A percentile compares a stretch with the other conserved stretches of the same genome.
phyloP scores from a whole-genome alignment of 2,113 vertebrate genomes.

The Saccopteryx leptura region DNA sequence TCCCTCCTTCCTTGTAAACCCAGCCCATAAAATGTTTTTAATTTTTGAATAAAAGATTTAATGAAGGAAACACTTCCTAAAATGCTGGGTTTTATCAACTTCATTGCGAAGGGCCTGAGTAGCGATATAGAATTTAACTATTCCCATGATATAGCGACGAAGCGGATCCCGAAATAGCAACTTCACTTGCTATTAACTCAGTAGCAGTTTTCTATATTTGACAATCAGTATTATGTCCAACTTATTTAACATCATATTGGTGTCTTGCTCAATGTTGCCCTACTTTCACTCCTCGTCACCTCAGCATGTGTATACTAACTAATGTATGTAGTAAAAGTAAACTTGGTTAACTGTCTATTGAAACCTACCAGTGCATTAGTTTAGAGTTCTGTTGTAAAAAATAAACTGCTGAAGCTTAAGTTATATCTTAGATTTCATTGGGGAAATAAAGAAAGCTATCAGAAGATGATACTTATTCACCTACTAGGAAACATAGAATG shows the following conservation, averaged over 20 bases:
- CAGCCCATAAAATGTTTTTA: not conserved
- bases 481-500: not conserved
- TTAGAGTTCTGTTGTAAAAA: slow-evolving; percentile 3
- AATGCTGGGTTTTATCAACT: not conserved
- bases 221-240: not conserved
- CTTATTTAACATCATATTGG: not conserved
- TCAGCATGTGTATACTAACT: not conserved
- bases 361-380: not conserved
- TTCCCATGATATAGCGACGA: not conserved
- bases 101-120: not conserved
- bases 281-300: not conserved
- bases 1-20: not conserved
- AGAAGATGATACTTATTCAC: not conserved
- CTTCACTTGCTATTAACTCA: slow-evolving; percentile 10
- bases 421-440: not conserved
- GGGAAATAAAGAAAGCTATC: not conserved
- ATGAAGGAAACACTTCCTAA: not conserved
- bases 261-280: not conserved
- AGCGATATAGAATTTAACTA: not conserved
- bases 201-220: slow-evolving; percentile 7
- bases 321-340: not conserved
- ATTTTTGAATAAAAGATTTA: not conserved
- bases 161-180: slow-evolving; percentile 27
- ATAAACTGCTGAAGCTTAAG: not conserved
- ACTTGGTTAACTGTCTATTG: not conserved